Evolutionary conservation across 1,140 invertebrate species (phyloP).

Genomic region (Spodoptera litura): DNA sequence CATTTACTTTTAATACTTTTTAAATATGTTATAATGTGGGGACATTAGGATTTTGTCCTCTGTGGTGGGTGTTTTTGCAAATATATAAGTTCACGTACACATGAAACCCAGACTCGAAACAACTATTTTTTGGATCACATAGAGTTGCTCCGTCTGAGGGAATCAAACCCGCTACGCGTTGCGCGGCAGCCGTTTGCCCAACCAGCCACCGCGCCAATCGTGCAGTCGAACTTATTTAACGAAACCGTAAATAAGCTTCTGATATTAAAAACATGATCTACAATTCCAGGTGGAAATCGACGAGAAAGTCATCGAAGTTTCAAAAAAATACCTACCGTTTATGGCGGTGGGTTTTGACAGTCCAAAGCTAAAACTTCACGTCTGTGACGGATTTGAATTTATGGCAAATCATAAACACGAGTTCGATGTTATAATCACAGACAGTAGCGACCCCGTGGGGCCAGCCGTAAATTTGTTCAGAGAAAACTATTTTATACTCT

Average conservation of each 20-base stretch:
- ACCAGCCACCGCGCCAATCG: too few relatives aligned
- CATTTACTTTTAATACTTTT: too few relatives aligned
- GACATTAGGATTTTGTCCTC: too few relatives aligned
- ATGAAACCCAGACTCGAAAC: too few relatives aligned
- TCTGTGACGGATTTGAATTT: slow-evolving; percentile 98
- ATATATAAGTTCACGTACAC: too few relatives aligned
- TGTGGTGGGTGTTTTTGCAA: too few relatives aligned
- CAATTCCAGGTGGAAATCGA: slow-evolving; percentile 96
- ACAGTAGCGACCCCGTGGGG: slow-evolving; percentile 98
- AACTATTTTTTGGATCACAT: too few relatives aligned
- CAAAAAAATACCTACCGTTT: slow-evolving; percentile 95
- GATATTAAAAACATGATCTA: slow-evolving; percentile 8
- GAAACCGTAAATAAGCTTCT: neutral
- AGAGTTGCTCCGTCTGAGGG: too few relatives aligned
- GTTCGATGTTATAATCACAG: slow-evolving; percentile 99
- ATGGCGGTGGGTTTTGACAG: slow-evolving; percentile 95
- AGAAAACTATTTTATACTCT: slow-evolving; percentile 95
- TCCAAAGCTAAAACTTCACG: slow-evolving; percentile 93
- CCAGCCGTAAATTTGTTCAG: slow-evolving; percentile 92
- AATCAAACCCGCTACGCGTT: too few relatives aligned
- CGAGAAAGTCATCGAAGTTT: slow-evolving; percentile 95
- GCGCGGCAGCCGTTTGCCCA: too few relatives aligned
- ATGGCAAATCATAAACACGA: slow-evolving; percentile 94
- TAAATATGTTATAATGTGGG: too few relatives aligned
- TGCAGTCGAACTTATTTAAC: too few relatives aligned